phyloP scores from a whole-genome alignment of 2,113 vertebrate species.

The Elgaria multicarinata region DNA sequence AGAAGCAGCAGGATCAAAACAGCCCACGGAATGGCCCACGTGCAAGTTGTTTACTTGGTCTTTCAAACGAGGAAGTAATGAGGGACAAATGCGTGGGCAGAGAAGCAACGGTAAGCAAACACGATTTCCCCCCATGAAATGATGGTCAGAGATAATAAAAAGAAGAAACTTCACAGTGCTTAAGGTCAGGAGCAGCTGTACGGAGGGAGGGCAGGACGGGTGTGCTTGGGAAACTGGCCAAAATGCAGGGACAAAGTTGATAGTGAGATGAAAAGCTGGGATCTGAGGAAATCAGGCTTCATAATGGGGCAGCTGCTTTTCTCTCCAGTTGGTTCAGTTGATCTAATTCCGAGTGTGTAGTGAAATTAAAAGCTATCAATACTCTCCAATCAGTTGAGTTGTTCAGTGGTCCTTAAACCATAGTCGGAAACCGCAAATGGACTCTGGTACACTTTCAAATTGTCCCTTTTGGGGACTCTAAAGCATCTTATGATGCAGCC shows the following conservation, averaged over 20 bases:
- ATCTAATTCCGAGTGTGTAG: not conserved
- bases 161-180: not conserved
- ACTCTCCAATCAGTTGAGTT: too few species aligned
- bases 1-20: too few species aligned
- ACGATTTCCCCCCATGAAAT: too few species aligned
- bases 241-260: not conserved
- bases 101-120: too few species aligned
- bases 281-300: not conserved
- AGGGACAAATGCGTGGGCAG: too few species aligned
- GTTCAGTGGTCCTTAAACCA: too few species aligned
- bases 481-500: too few species aligned
- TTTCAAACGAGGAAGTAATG: too few species aligned
- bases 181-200: not conserved
- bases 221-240: not conserved
- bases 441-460: not conserved
- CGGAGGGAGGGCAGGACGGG: not conserved
- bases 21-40: too few species aligned
- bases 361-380: not conserved
- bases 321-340: not conserved
- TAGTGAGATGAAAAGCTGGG: not conserved
- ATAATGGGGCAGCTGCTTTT: not conserved
- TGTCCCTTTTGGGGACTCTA: too few species aligned
- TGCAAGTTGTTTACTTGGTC: too few species aligned
- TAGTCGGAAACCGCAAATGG: not conserved
- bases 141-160: too few species aligned